Base-by-base conservation (phyloP, 2,888 invertebrate genomes). In the Escarpia spicata region DNA sequence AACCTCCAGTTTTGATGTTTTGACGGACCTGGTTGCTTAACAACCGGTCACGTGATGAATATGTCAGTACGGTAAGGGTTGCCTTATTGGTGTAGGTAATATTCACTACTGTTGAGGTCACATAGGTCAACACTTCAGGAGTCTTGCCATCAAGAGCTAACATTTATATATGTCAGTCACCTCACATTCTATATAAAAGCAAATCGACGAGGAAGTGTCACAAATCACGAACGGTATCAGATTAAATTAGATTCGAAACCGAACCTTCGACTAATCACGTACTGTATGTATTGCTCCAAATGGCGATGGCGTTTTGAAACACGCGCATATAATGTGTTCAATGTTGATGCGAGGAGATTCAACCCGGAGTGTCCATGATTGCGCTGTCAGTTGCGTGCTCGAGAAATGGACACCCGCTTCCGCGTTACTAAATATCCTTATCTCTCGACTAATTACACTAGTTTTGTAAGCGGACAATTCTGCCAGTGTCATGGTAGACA, bases 221-320 rank as follows among this genome's bases (percentile, higher is more conserved):
- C 75, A 75, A 75, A 75, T 75, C 75, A 75, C 75, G 75, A 75
- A 26, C 75, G 75, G 75, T 75, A 75, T 75, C 75, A 26, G n/a
- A 75, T 75, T 75, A 75, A 75, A 75, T 75, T 75, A 75, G 75
- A 75, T 75, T 75, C 75, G 75, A 75, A 75, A 75, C 75, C 75
- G 26, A 75, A 75, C 19, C 19, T 15, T 75, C 75, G 75, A 75
- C 75, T 75, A 75, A 75, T 75, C 75, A 75, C 26, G 75, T 19
- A 75, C 75, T 75, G 75, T 75, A 75, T 75, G 15, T 75, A 75
- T 75, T 75, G 75, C 75, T 15, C 75, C 19, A 75, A 75, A 75
- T 75, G 75, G 75, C 75, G 75, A 75, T 75, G 75, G 75, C 75
- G 75, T 75, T 75, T 75, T n/a, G 75, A 75, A 75, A 75, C 75